phyloP scores from a whole-genome alignment of 2,888 invertebrate genomes.

The Apoda limacodes region DNA sequence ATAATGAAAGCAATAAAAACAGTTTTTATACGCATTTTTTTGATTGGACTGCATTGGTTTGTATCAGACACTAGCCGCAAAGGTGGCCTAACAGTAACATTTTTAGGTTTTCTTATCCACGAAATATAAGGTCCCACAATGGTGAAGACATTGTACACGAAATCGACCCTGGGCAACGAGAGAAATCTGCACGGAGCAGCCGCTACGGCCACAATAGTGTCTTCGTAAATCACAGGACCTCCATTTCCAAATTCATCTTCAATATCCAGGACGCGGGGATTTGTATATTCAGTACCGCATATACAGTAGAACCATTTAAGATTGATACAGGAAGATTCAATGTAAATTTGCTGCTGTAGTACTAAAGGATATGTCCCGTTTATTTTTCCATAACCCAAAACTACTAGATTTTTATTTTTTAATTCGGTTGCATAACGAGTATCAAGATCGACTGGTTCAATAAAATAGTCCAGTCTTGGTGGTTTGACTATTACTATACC shows the following conservation, averaged over 20 bases:
- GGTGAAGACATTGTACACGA: constrained; percentile 43
- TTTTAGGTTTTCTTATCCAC: constrained; percentile 28
- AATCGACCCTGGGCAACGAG: constrained; percentile 17
- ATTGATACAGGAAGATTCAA: constrained; percentile 36
- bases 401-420: constrained; percentile 25
- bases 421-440: constrained; percentile 36
- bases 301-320: constrained; percentile 49
- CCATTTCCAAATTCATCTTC: constrained; percentile 37
- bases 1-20: too few relatives aligned
- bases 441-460: constrained; percentile 28
- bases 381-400: constrained; percentile 36
- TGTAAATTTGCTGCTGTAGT: constrained; percentile 35
- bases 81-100: too few relatives aligned
- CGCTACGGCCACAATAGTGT: constrained; percentile 34
- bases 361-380: constrained; percentile 19
- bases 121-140: constrained; percentile 36
- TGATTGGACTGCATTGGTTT: too few relatives aligned
- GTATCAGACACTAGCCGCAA: too few relatives aligned
- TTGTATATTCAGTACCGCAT: constrained; percentile 35
- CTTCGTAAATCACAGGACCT: constrained; percentile 33
- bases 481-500: constrained; percentile 33
- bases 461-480: constrained; percentile 27
- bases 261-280: too few relatives aligned
- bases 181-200: constrained; percentile 31
- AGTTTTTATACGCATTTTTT: too few relatives aligned